Percentiles rank a stretch among this genome's conserved stretches.
Evolutionary conservation across 2,113 vertebrate genomes (phyloP).

Genomic region (Tursiops truncatus): DNA sequence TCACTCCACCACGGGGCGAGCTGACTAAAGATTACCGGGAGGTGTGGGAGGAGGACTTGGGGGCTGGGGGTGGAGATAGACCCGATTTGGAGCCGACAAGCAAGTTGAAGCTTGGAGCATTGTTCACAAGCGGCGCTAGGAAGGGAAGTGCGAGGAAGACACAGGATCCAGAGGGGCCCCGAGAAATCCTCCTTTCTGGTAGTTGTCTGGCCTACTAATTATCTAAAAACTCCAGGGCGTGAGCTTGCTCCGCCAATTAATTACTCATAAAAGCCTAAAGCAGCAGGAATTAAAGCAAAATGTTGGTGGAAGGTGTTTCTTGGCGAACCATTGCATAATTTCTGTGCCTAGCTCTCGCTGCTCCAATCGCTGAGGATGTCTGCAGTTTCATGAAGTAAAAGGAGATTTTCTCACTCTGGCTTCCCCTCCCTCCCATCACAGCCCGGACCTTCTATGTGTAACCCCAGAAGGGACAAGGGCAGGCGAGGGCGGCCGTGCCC

Average conservation of each 20-base stretch:
- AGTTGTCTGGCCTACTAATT: conserved; percentile 55
- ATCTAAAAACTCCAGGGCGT: conserved; percentile 36
- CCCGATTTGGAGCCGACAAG: background rate
- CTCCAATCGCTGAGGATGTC: background rate
- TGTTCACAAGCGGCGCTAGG: background rate
- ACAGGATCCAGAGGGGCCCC: background rate
- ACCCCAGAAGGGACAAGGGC: background rate
- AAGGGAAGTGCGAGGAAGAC: background rate
- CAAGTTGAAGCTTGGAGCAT: background rate
- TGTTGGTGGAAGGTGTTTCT: background rate
- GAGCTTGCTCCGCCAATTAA: background rate
- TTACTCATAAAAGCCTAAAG: conserved; percentile 42
- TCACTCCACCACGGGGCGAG: background rate
- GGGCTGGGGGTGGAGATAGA: accelerated
- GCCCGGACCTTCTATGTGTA: background rate
- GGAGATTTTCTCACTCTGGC: background rate
- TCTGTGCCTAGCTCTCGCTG: background rate
- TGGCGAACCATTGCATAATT: background rate
- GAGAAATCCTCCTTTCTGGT: background rate
- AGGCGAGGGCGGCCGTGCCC: accelerated
- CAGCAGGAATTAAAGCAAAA: background rate
- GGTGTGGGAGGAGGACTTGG: accelerated
- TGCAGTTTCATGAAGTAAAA: background rate
- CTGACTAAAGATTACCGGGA: background rate
- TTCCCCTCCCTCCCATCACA: background rate